phyloP scores from a whole-genome alignment of 2,888 invertebrate species.

The Drosophila barbarae region DNA sequence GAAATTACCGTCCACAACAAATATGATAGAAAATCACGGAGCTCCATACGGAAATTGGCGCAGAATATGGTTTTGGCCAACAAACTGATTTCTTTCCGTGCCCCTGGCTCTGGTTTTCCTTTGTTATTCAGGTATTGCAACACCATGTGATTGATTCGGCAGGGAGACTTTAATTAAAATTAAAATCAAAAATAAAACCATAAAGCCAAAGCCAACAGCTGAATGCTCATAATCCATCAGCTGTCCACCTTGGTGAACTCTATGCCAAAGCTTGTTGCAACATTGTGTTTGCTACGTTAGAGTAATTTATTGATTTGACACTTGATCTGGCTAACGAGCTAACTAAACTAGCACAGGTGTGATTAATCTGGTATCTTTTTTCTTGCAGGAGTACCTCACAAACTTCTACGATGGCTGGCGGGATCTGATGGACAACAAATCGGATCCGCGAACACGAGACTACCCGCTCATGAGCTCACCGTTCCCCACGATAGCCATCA shows the following conservation, averaged over 20 bases:
- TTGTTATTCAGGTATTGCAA: slow-evolving; percentile 38
- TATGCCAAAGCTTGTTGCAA: slow-evolving; percentile 41
- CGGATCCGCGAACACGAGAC: slow-evolving; percentile 89
- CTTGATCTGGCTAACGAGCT: slow-evolving; percentile 44
- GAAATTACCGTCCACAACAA: slow-evolving; percentile 28
- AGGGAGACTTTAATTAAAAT: slow-evolving; percentile 43
- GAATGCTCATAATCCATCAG: slow-evolving; percentile 31
- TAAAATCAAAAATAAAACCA: slow-evolving; percentile 1
- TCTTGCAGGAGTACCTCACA: slow-evolving; percentile 77
- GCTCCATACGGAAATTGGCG: slow-evolving; percentile 55
- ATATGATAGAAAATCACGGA: slow-evolving; percentile 44
- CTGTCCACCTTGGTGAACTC: slow-evolving; percentile 34
- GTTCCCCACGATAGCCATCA: slow-evolving; percentile 87
- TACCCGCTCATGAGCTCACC: slow-evolving; percentile 92
- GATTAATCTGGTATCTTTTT: slow-evolving; percentile 15
- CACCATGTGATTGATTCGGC: slow-evolving; percentile 36
- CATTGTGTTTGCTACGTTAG: background rate
- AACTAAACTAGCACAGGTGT: slow-evolving; percentile 15
- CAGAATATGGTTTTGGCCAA: slow-evolving; percentile 47
- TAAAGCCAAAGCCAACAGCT: slow-evolving; percentile 6
- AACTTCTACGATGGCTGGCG: slow-evolving; percentile 80
- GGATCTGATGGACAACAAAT: slow-evolving; percentile 91
- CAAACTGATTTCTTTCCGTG: slow-evolving; percentile 27
- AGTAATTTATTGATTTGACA: slow-evolving; percentile 56
- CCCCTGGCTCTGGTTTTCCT: slow-evolving; percentile 11